phyloP scores from a whole-genome alignment of 2,113 vertebrate genomes.

The Myxocyprinus asiaticus region DNA sequence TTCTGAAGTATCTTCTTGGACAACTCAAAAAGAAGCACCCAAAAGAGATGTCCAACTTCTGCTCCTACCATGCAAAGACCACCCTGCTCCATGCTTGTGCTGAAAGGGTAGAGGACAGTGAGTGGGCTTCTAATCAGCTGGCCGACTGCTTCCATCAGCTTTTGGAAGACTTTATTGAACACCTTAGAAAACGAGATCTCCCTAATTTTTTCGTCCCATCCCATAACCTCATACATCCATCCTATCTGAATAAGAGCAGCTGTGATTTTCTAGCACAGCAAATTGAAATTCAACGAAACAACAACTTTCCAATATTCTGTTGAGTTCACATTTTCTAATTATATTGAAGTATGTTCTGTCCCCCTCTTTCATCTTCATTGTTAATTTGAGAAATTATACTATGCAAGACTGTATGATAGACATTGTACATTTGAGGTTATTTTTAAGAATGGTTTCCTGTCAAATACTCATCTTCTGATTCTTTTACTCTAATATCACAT shows the following conservation, averaged over 20 bases:
- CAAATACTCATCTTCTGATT: too few species aligned
- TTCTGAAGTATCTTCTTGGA: constrained; percentile 83
- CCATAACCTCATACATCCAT: constrained; percentile 74
- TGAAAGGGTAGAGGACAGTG: constrained; percentile 61
- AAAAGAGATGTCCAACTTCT: constrained; percentile 73
- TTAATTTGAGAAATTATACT: too few species aligned
- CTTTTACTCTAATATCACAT: too few species aligned
- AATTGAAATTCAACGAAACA: constrained; percentile 69
- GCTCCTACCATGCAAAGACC: constrained; percentile 85
- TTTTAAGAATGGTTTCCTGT: too few species aligned
- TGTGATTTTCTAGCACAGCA: constrained; percentile 59
- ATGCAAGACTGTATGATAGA: too few species aligned
- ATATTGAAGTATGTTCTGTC: too few species aligned
- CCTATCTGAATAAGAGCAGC: neutral
- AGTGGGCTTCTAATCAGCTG: constrained; percentile 69
- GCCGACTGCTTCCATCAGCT: constrained; percentile 71
- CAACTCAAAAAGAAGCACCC: constrained; percentile 72
- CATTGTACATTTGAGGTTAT: too few species aligned
- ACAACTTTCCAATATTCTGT: constrained; percentile 75
- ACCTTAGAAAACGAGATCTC: constrained; percentile 65
- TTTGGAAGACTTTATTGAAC: constrained; percentile 69
- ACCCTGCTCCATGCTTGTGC: constrained; percentile 77
- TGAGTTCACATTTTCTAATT: too few species aligned
- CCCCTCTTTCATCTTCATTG: too few species aligned
- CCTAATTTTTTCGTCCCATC: constrained; percentile 83